Evolutionary conservation across 2,113 vertebrate genomes (phyloP).

Genomic region (Crotalus tigris): DNA sequence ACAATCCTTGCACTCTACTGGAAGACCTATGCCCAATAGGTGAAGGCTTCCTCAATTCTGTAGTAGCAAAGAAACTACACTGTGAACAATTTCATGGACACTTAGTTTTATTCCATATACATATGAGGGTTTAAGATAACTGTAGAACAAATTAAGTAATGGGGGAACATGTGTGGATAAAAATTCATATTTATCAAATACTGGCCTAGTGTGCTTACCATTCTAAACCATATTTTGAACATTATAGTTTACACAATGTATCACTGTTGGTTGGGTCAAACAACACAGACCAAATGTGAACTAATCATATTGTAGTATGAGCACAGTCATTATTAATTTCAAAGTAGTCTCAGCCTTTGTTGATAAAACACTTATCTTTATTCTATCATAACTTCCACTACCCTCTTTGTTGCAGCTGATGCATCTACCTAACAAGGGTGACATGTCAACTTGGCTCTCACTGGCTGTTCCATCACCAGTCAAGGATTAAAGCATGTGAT

Average conservation of each 20-base stretch:
- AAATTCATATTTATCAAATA: neutral
- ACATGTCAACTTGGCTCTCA: neutral
- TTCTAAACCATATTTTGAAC: neutral
- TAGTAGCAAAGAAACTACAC: neutral
- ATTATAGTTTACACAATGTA: neutral
- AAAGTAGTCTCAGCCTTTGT: neutral
- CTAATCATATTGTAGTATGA: neutral
- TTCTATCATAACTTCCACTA: neutral
- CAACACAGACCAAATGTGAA: neutral
- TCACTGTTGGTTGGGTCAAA: neutral
- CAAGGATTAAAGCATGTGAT: constrained; percentile 37
- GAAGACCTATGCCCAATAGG: neutral
- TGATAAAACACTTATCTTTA: neutral
- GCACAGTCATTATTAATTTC: neutral
- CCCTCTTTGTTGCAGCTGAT: neutral
- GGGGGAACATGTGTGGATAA: neutral
- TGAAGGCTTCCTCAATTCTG: neutral
- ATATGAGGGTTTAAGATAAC: neutral
- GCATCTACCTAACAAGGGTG: neutral
- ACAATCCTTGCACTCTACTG: neutral
- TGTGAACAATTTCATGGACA: neutral
- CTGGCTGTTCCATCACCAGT: neutral
- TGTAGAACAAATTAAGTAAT: neutral
- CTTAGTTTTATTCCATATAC: neutral
- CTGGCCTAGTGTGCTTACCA: neutral